Evolutionary conservation across 2,888 invertebrate genomes (phyloP).

Genomic region (Spialia ferax): DNA sequence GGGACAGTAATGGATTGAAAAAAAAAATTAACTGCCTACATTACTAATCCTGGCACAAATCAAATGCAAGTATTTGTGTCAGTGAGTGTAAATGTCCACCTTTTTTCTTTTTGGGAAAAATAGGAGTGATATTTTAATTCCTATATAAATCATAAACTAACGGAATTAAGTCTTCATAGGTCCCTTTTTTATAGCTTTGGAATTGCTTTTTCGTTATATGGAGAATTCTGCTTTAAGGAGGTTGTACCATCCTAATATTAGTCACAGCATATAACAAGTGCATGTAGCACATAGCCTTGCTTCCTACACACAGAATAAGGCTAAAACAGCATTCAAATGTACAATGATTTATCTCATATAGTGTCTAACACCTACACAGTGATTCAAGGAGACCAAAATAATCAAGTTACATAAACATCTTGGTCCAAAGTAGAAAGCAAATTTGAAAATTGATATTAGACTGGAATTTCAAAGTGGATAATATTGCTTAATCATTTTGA

Average conservation of each 20-base stretch:
- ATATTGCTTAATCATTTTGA: constrained; percentile 13
- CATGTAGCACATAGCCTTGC: constrained; percentile 41
- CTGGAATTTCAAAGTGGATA: neutral
- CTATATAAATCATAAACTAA: no score
- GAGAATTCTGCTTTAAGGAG: no score
- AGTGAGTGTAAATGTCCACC: no score
- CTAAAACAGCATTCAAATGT: constrained; percentile 45
- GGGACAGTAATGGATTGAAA: no score
- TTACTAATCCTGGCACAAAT: no score
- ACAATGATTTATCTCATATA: constrained; percentile 30
- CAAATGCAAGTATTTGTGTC: no score
- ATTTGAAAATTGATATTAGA: constrained; percentile 1
- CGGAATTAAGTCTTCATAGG: no score
- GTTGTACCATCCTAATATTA: constrained; percentile 13
- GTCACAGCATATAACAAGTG: constrained; percentile 17
- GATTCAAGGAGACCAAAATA: constrained; percentile 42
- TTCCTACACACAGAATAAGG: constrained; percentile 47
- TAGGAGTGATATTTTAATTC: no score
- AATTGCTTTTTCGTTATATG: no score
- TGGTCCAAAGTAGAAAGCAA: constrained; percentile 12
- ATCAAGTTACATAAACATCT: constrained; percentile 39
- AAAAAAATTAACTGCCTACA: no score
- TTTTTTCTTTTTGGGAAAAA: no score
- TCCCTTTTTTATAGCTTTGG: no score
- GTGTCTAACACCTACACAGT: constrained; percentile 46